Percentiles rank a stretch among this genome's conserved stretches.
Evolutionary conservation across 2,797 vertebrate genomes (phyloP).

Genomic region (Sebastes miniatus): DNA sequence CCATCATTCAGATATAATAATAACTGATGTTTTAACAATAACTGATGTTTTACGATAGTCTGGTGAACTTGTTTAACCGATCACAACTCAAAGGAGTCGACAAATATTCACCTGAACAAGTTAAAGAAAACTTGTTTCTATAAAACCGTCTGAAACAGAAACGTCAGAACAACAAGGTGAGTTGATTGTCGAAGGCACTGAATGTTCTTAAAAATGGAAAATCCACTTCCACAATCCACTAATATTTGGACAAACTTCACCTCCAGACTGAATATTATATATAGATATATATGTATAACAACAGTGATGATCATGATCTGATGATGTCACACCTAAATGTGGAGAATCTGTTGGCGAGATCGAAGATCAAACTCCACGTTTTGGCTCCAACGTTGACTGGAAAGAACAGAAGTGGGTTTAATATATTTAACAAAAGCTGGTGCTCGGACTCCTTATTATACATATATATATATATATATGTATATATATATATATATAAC

Average conservation of each 20-base stretch:
- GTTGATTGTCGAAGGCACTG: not conserved
- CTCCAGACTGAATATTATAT: not conserved
- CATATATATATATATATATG: too few species aligned
- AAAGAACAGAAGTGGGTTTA: too few species aligned
- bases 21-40: not conserved
- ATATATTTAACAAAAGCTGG: not conserved
- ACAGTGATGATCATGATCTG: too few species aligned
- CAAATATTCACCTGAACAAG: not conserved
- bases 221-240: not conserved
- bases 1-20: not conserved
- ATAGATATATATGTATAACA: too few species aligned
- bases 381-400: not conserved
- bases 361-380: not conserved
- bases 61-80: not conserved
- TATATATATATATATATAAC: too few species aligned
- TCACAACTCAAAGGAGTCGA: not conserved
- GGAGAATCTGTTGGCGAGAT: not conserved
- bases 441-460: not conserved
- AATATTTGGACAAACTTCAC: not conserved
- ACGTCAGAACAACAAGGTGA: not conserved
- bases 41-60: not conserved
- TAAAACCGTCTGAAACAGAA: not conserved
- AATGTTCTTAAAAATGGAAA: not conserved
- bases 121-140: not conserved
- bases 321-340: too few species aligned